Conservation (phyloP, 2,113 vertebrate genomes). For the Dipodomys spectabilis region DNA sequence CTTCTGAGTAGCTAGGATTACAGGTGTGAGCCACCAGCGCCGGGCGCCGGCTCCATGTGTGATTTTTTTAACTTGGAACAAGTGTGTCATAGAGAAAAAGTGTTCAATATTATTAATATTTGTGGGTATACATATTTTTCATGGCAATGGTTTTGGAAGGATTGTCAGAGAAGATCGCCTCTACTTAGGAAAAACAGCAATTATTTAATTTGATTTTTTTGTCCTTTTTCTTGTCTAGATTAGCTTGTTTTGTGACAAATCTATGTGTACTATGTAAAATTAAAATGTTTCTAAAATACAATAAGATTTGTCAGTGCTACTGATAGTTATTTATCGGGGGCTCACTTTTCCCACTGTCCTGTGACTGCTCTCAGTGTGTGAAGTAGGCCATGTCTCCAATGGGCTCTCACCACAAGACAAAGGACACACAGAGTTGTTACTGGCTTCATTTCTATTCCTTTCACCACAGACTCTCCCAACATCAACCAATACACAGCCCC, state of each 20-base stretch:
- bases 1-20: too few species aligned
- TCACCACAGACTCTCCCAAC: neutral
- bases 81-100: neutral
- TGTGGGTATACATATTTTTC: neutral
- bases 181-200: neutral
- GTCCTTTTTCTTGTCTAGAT: neutral
- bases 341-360: neutral
- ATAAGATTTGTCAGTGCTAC: neutral
- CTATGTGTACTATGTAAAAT: neutral
- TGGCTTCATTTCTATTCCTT: neutral
- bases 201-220: neutral
- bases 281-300: neutral
- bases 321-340: neutral
- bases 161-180: neutral
- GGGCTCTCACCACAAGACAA: neutral
- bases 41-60: too few species aligned
- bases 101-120: neutral
- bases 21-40: too few species aligned
- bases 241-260: slow-evolving; percentile 28
- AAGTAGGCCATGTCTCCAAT: neutral
- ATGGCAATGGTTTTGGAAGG: neutral
- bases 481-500: neutral
- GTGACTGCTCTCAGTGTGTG: neutral
- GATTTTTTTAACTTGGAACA: slow-evolving; percentile 2
- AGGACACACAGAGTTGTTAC: neutral